These are phyloP conservation scores for Sinocyclocheilus anshuiensis DNA, from an alignment of 2,113 vertebrate genomes.

Conservation along the genomic window DNA sequence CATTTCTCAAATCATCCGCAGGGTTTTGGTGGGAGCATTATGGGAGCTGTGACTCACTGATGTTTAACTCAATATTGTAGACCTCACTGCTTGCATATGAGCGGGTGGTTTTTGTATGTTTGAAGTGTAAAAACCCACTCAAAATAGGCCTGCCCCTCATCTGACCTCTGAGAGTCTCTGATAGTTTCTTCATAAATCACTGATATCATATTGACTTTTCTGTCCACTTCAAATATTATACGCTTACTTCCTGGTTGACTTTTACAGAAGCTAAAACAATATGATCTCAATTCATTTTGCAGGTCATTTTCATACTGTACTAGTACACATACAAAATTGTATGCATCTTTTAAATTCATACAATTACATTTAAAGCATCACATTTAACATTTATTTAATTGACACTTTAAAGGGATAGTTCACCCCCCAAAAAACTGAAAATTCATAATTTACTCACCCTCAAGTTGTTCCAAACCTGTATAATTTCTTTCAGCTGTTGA, in stretches of 20 bases:
- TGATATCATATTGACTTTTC: background rate
- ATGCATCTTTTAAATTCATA: too few relatives aligned
- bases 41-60: background rate
- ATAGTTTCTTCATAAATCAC: slow-evolving; percentile 1
- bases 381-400: too few relatives aligned
- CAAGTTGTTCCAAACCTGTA: too few relatives aligned
- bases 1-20: slow-evolving; percentile 4
- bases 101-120: background rate
- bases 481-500: too few relatives aligned
- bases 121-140: background rate
- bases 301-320: too few relatives aligned
- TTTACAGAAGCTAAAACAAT: background rate
- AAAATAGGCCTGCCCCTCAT: background rate
- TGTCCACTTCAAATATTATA: background rate
- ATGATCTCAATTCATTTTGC: background rate
- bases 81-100: background rate
- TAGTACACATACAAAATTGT: too few relatives aligned
- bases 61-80: background rate
- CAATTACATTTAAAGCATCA: too few relatives aligned
- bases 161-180: background rate
- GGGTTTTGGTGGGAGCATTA: slow-evolving; percentile 11
- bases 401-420: too few relatives aligned
- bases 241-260: background rate
- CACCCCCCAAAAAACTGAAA: too few relatives aligned
- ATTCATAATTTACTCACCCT: too few relatives aligned